phyloP scores from a whole-genome alignment of 2,888 invertebrate genomes.

The Nomada fabriciana region DNA sequence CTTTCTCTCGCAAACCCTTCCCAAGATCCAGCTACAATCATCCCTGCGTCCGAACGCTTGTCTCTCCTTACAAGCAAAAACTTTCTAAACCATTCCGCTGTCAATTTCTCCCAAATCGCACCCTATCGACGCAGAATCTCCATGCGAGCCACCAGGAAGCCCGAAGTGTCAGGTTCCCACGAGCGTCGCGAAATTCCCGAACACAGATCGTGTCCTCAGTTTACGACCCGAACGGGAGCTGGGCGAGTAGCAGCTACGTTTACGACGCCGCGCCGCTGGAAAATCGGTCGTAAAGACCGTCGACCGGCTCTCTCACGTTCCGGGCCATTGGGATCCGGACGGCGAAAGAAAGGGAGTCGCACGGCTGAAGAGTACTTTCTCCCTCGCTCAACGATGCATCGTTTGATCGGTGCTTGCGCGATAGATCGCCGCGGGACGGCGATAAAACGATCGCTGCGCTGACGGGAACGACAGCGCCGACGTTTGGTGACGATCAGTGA shows the following conservation, averaged over 20 bases:
- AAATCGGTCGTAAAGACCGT: slow-evolving; percentile 59
- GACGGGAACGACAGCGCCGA: slow-evolving; percentile 9
- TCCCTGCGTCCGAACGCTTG: no score
- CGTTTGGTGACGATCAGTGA: slow-evolving; percentile 17
- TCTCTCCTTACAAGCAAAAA: neutral
- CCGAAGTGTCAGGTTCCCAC: slow-evolving; percentile 61
- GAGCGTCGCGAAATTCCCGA: slow-evolving; percentile 47
- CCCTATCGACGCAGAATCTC: neutral
- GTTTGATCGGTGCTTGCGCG: slow-evolving; percentile 27
- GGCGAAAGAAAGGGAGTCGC: slow-evolving; percentile 54
- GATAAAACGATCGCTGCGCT: slow-evolving; percentile 17
- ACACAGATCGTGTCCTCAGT: slow-evolving; percentile 51
- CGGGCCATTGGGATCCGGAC: slow-evolving; percentile 47
- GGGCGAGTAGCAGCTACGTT: slow-evolving; percentile 45
- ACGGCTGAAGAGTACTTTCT: slow-evolving; percentile 59
- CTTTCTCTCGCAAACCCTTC: no score
- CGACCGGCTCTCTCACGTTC: slow-evolving; percentile 55
- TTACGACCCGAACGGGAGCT: slow-evolving; percentile 16
- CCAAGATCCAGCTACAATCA: no score
- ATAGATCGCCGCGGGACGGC: slow-evolving; percentile 1
- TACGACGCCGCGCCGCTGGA: slow-evolving; percentile 59
- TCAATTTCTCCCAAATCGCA: neutral
- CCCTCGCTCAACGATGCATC: slow-evolving; percentile 28
- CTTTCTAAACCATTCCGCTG: neutral
- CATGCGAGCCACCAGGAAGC: neutral